Evolutionary conservation across 2,113 vertebrate genomes (phyloP).

Genomic region (Lepus americanus): DNA sequence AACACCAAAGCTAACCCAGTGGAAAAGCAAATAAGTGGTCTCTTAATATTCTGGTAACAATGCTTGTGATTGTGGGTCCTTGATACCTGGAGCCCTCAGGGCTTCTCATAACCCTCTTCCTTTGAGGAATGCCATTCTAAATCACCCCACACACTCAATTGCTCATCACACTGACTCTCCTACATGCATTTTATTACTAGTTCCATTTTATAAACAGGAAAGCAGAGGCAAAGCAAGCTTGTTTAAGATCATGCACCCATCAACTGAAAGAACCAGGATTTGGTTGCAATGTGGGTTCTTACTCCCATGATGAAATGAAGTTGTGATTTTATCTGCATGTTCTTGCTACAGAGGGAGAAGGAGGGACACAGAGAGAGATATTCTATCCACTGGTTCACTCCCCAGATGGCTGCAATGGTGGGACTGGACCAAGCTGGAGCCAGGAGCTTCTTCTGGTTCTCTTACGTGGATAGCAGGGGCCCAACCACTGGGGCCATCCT

Average conservation of each 20-base stretch:
- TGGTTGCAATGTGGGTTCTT: neutral
- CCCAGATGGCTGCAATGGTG: no score
- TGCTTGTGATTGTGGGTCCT: neutral
- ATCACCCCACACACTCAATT: neutral
- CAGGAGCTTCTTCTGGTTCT: no score
- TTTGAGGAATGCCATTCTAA: neutral
- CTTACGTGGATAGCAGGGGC: no score
- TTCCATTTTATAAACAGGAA: neutral
- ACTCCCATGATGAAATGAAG: neutral
- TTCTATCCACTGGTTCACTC: no score
- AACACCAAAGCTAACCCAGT: neutral
- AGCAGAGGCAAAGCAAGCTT: neutral
- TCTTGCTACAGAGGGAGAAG: no score
- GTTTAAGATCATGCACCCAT: neutral
- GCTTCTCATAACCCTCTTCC: neutral
- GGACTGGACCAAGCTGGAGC: no score
- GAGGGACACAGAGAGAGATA: no score
- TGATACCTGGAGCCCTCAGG: neutral
- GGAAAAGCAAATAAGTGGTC: neutral
- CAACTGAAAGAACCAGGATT: neutral
- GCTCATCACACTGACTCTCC: neutral
- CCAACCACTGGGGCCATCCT: no score
- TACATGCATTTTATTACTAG: neutral
- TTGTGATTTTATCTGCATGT: neutral
- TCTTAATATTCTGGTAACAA: neutral